These are phyloP conservation scores for Blastobasis lacticolella DNA, from an alignment of 2,888 invertebrate genomes.

Conservation along the genomic window DNA sequence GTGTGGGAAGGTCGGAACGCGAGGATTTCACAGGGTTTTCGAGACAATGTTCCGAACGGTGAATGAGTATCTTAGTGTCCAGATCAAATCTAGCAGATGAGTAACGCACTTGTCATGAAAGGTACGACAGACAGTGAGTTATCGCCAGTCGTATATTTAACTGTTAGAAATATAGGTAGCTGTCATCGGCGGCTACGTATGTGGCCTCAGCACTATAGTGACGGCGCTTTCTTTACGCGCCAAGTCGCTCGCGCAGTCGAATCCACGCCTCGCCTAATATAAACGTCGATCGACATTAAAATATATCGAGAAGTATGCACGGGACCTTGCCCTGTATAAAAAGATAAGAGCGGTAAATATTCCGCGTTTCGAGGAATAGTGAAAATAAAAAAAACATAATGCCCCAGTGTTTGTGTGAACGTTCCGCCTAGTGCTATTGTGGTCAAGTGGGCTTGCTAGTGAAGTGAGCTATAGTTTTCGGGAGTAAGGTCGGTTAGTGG, in stretches of 20 bases:
- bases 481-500: background rate
- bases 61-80: slow-evolving; percentile 2
- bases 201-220: slow-evolving; percentile 33
- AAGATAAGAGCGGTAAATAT: slow-evolving; percentile 6
- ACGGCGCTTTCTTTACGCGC: slow-evolving; percentile 37
- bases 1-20: background rate
- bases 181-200: slow-evolving; percentile 33
- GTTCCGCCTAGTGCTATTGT: background rate
- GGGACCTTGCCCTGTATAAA: slow-evolving; percentile 18
- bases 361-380: slow-evolving; percentile 4
- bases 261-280: slow-evolving; percentile 53
- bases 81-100: slow-evolving; percentile 15
- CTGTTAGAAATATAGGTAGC: slow-evolving; percentile 19
- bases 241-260: slow-evolving; percentile 55
- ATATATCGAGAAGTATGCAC: slow-evolving; percentile 43
- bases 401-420: background rate
- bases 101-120: slow-evolving; percentile 13
- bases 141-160: slow-evolving; percentile 29
- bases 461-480: background rate
- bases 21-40: background rate
- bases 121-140: slow-evolving; percentile 29
- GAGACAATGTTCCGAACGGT: too few relatives aligned
- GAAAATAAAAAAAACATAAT: slow-evolving; percentile 1
- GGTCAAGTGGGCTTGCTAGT: background rate
- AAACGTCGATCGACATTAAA: slow-evolving; percentile 60